A percentile compares a stretch with the other conserved stretches of the same genome.
phyloP scores from a whole-genome alignment of 2,797 vertebrate species.

The Scomberomorus guttatus region DNA sequence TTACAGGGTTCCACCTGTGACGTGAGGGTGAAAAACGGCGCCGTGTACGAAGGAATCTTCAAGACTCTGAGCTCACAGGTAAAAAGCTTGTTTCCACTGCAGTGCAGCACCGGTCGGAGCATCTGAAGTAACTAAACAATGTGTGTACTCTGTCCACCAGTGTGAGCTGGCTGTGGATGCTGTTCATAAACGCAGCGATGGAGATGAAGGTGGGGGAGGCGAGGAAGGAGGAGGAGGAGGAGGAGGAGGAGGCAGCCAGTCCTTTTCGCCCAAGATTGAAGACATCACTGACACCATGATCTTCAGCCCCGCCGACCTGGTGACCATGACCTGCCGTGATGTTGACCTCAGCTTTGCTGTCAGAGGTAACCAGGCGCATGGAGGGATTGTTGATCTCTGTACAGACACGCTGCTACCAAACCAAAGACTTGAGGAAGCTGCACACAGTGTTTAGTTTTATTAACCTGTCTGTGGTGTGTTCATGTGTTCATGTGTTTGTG shows the following conservation, averaged over 20 bases:
- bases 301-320: slow-evolving; percentile 89
- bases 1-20: slow-evolving; percentile 90
- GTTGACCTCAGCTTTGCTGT: slow-evolving; percentile 91
- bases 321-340: slow-evolving; percentile 90
- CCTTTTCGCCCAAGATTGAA: slow-evolving; percentile 84
- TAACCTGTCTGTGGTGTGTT: background rate
- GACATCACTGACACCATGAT: slow-evolving; percentile 93
- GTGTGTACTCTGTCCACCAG: slow-evolving; percentile 60
- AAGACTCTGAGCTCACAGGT: slow-evolving; percentile 93
- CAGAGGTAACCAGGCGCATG: slow-evolving; percentile 80
- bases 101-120: background rate
- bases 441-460: too few relatives aligned
- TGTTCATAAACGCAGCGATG: slow-evolving; percentile 86
- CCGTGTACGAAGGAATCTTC: slow-evolving; percentile 90
- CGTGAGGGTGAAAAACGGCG: slow-evolving; percentile 89
- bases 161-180: slow-evolving; percentile 92
- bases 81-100: background rate
- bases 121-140: too few relatives aligned
- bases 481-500: background rate
- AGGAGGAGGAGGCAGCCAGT: slow-evolving; percentile 31
- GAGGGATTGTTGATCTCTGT: background rate
- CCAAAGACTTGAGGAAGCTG: too few relatives aligned
- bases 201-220: slow-evolving; percentile 58
- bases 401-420: background rate
- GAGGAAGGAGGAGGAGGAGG: slow-evolving; percentile 33